These are phyloP conservation scores for Setipinna tenuifilis DNA, from an alignment of 2,797 vertebrate species.

Conservation along the genomic window DNA sequence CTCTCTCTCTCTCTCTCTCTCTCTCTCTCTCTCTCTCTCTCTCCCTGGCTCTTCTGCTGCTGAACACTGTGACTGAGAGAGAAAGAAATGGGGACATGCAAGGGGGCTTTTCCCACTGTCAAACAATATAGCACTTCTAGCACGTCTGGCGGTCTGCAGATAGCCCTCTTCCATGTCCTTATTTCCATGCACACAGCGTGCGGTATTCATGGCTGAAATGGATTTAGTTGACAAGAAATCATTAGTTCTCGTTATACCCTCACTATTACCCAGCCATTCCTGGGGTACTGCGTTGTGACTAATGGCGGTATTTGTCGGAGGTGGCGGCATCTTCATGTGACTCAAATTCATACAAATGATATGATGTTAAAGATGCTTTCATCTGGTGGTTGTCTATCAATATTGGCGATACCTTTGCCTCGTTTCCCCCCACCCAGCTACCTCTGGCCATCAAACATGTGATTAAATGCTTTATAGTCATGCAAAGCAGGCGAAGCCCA, in stretches of 20 bases:
- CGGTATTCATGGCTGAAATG: background rate
- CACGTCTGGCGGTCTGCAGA: background rate
- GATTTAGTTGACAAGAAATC: background rate
- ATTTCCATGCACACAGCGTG: background rate
- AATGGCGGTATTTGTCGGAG: background rate
- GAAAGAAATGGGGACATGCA: background rate
- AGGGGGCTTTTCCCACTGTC: background rate
- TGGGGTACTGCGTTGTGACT: background rate
- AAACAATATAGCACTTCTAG: background rate
- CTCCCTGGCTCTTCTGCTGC: background rate
- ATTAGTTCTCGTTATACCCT: background rate
- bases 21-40: background rate
- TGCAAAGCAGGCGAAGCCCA: background rate
- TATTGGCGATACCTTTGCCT: background rate
- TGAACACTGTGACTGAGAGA: background rate
- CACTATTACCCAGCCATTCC: background rate
- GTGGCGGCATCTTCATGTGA: background rate
- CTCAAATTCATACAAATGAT: background rate
- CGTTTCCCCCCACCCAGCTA: background rate
- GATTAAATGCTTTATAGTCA: background rate
- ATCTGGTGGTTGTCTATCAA: background rate
- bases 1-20: background rate
- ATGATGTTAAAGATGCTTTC: background rate
- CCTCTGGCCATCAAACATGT: background rate
- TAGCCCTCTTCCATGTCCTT: background rate